Evolutionary conservation across 2,888 invertebrate species (phyloP).

Genomic region (Campoplex nolae): DNA sequence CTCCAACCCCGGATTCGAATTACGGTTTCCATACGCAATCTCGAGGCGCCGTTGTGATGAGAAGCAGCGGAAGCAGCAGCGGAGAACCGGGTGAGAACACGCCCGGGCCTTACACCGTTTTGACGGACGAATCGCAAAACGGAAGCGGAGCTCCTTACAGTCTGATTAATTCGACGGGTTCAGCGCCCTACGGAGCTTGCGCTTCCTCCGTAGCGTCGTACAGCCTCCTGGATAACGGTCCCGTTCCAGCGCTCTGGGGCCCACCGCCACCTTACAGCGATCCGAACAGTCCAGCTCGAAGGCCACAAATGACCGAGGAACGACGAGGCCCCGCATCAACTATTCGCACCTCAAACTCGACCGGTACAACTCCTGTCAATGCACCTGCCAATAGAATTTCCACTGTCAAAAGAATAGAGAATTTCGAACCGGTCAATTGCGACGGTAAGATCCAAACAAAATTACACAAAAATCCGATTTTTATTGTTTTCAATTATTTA

Average conservation of each 20-base stretch:
- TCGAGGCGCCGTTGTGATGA: slow-evolving; percentile 60
- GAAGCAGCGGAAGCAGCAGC: slow-evolving; percentile 77
- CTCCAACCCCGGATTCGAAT: slow-evolving; percentile 90
- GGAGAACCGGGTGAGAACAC: slow-evolving; percentile 72
- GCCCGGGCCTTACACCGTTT: slow-evolving; percentile 73
- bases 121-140: slow-evolving; percentile 79
- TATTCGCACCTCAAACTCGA: slow-evolving; percentile 21
- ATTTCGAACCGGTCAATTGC: slow-evolving; percentile 78
- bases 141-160: slow-evolving; percentile 86
- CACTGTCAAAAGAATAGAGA: slow-evolving; percentile 83
- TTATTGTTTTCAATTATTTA: not conserved
- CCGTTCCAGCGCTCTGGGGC: slow-evolving; percentile 88
- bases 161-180: slow-evolving; percentile 84
- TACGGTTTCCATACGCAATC: slow-evolving; percentile 87
- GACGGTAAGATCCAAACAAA: slow-evolving; percentile 74
- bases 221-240: slow-evolving; percentile 80
- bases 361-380: slow-evolving; percentile 78
- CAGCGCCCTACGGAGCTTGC: slow-evolving; percentile 78
- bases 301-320: slow-evolving; percentile 79
- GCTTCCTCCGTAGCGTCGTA: slow-evolving; percentile 77
- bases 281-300: slow-evolving; percentile 89
- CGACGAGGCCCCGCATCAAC: slow-evolving; percentile 79
- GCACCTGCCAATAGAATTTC: slow-evolving; percentile 75
- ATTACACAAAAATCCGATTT: not conserved
- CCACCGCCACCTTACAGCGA: slow-evolving; percentile 96